These are phyloP conservation scores for Diarsia dahlii DNA, from an alignment of 2,888 invertebrate genomes.

Conservation along the genomic window DNA sequence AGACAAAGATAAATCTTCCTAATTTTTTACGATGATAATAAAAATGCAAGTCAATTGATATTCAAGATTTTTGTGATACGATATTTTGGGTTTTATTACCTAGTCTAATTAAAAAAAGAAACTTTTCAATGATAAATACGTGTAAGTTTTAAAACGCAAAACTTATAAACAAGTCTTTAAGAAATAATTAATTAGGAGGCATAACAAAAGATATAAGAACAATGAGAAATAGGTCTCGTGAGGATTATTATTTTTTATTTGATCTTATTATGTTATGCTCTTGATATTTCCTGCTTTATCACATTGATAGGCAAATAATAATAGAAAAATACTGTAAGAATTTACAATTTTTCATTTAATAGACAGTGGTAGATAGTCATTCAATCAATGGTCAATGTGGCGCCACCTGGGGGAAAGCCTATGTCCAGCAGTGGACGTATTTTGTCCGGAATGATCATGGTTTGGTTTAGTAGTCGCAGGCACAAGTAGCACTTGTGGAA, in stretches of 20 bases:
- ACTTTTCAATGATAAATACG: neutral
- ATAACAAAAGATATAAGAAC: slow-evolving; percentile 24
- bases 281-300: slow-evolving; percentile 34
- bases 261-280: slow-evolving; percentile 20
- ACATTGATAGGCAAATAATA: neutral
- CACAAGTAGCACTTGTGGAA: too few species aligned
- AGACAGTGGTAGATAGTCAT: neutral
- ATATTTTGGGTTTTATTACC: neutral
- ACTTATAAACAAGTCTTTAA: neutral
- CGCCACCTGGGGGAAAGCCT: too few species aligned
- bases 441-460: too few species aligned
- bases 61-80: neutral
- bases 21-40: neutral
- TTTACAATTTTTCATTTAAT: neutral
- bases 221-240: slow-evolving; percentile 39
- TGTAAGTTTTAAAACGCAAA: neutral
- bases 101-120: neutral
- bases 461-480: too few species aligned
- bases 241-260: slow-evolving; percentile 37
- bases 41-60: neutral
- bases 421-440: too few species aligned
- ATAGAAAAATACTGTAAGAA: neutral
- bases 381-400: too few species aligned
- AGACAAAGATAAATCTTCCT: neutral
- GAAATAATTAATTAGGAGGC: neutral